Evolutionary conservation across 1,140 invertebrate genomes (phyloP).

Genomic region (Anthonomus grandis): DNA sequence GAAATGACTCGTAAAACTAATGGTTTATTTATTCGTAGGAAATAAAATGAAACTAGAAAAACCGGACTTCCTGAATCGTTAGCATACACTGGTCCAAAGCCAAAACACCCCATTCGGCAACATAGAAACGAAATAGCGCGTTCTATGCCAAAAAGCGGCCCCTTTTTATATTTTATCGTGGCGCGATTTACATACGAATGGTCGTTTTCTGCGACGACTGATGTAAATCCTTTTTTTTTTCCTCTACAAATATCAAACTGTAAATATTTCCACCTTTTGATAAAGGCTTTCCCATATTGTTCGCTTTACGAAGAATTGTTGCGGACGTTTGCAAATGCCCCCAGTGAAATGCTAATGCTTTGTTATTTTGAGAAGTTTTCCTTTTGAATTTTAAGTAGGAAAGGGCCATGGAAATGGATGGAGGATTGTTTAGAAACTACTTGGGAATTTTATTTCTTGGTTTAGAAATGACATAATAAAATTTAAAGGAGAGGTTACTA

Average conservation of each 20-base stretch:
- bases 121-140: conserved; percentile 39
- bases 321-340: conserved; percentile 20
- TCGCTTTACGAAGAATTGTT: conserved; percentile 24
- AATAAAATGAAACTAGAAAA: conserved; percentile 39
- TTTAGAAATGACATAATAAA: too few relatives aligned
- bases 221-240: conserved; percentile 45
- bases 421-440: too few relatives aligned
- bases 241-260: conserved; percentile 38
- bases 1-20: conserved; percentile 33
- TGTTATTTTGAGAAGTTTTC: conserved; percentile 13
- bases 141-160: conserved; percentile 37
- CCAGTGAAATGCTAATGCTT: conserved; percentile 23
- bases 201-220: conserved; percentile 40
- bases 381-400: conserved; percentile 10
- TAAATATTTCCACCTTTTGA: conserved; percentile 42
- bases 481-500: too few relatives aligned
- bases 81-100: conserved; percentile 36
- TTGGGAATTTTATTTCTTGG: too few relatives aligned
- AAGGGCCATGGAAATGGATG: too few relatives aligned
- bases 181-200: conserved; percentile 45
- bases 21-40: conserved; percentile 40
- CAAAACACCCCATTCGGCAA: conserved; percentile 39
- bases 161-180: conserved; percentile 47
- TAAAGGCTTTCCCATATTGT: conserved; percentile 33
- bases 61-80: conserved; percentile 41